These are phyloP conservation scores for Apoda limacodes DNA, from an alignment of 2,888 invertebrate species.

Conservation along the genomic window DNA sequence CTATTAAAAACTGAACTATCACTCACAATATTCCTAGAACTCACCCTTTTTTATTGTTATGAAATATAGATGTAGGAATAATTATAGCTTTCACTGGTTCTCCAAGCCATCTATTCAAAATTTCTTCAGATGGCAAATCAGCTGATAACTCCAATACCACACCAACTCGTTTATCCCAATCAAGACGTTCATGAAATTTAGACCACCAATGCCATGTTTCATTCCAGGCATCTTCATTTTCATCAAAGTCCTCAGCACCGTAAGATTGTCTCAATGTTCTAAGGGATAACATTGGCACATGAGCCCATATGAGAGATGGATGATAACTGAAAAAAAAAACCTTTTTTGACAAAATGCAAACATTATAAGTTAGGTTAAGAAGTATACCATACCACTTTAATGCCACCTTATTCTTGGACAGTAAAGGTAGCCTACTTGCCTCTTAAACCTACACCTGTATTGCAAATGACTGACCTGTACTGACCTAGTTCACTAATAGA, in stretches of 20 bases:
- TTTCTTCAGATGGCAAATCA: conserved; percentile 79
- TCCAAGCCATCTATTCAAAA: conserved; percentile 89
- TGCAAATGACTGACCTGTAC: too few species aligned
- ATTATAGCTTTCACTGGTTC: conserved; percentile 92
- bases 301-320: conserved; percentile 72
- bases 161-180: conserved; percentile 71
- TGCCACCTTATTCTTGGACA: too few species aligned
- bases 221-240: conserved; percentile 56
- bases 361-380: too few species aligned
- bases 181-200: conserved; percentile 71
- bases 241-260: conserved; percentile 40
- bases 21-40: too few species aligned
- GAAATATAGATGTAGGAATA: conserved; percentile 85
- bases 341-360: not conserved
- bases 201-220: conserved; percentile 90
- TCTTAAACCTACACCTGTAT: too few species aligned
- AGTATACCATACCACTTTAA: too few species aligned
- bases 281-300: conserved; percentile 72
- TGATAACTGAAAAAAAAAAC: conserved; percentile 42
- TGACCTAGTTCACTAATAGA: too few species aligned
- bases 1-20: too few species aligned
- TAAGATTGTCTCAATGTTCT: conserved; percentile 29
- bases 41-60: conserved; percentile 92
- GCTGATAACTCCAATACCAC: conserved; percentile 85
- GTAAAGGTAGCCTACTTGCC: too few species aligned